phyloP scores from a whole-genome alignment of 2,113 vertebrate genomes.

The Mormyrus iriodes region DNA sequence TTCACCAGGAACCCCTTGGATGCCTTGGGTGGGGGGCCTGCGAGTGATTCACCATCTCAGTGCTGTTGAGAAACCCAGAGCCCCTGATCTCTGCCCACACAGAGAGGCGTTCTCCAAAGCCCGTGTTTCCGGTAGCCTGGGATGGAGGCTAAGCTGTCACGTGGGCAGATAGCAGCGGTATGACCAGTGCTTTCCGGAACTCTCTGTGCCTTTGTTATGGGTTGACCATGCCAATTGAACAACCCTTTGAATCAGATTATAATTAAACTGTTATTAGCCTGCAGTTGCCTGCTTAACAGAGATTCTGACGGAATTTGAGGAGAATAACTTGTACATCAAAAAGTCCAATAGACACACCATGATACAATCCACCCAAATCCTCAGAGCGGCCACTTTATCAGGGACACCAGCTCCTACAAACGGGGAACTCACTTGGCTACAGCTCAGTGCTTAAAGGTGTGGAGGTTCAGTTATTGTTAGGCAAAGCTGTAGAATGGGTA shows the following conservation, averaged over 20 bases:
- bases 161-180: conserved; percentile 27
- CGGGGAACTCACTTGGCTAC: neutral
- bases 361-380: neutral
- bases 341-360: neutral
- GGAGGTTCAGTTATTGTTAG: neutral
- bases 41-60: conserved; percentile 1
- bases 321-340: neutral
- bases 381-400: neutral
- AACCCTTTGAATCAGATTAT: neutral
- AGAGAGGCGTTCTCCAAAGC: neutral
- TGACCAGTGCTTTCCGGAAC: conserved; percentile 34
- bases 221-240: neutral
- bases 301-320: neutral
- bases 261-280: neutral
- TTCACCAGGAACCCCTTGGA: neutral
- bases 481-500: neutral
- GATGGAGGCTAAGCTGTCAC: conserved; percentile 34
- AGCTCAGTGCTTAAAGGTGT: neutral
- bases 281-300: neutral
- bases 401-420: neutral
- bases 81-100: neutral
- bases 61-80: neutral
- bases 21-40: neutral
- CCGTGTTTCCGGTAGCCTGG: neutral
- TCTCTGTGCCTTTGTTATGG: conserved; percentile 30